Evolutionary conservation across 2,113 vertebrate genomes (phyloP), one percentile per base, ranked within the genome.

Genomic region (Saguinus midas): DNA sequence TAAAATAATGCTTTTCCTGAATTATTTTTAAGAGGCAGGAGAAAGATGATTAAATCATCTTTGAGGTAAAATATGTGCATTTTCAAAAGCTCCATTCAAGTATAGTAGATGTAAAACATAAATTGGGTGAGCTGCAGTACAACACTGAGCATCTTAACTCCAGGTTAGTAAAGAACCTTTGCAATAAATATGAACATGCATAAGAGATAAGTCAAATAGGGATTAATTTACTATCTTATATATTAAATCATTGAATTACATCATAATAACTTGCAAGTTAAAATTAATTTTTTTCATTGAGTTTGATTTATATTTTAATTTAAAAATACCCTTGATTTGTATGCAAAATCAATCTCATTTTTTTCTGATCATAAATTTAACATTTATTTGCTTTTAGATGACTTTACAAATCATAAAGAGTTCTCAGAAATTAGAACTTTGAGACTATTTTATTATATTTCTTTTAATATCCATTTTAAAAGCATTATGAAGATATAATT

Each of bases 131-230:
- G 43, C 14, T 37, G 6, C 64, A 81, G 27, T 43, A 20, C n/a
- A 85, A 29, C 14, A 61, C 7, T 64, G 52, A 95, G 17, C 21
- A 81, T 23, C n/a, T 87, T 70, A 78, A 70, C 27, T 82, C 11
- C 86, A 95, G 90, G 78, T 96, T 35, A 95, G 78, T 92, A 70
- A 91, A 79, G 8, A 88, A 1, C 1, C 1, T 90, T 91, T 52
- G 55, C 27, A 27, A n/a, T 37, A 68, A 43, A 58, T 35, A 12
- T 81, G 52, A 93, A 37, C 14, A 1, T 79, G 3, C 50, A 3
- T 8, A 75, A 80, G 6, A 70, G 20, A 29, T 17, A 84, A 70
- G 1, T 43, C 6, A n/a, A 66, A 18, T 18, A 88, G 11, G 80
- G n/a, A 52, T 5, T 27, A 58, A 52, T 70, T 85, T 55, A 43